Evolutionary conservation across 1,140 invertebrate genomes (phyloP).

Genomic region (Hylyphantes graminicola): DNA sequence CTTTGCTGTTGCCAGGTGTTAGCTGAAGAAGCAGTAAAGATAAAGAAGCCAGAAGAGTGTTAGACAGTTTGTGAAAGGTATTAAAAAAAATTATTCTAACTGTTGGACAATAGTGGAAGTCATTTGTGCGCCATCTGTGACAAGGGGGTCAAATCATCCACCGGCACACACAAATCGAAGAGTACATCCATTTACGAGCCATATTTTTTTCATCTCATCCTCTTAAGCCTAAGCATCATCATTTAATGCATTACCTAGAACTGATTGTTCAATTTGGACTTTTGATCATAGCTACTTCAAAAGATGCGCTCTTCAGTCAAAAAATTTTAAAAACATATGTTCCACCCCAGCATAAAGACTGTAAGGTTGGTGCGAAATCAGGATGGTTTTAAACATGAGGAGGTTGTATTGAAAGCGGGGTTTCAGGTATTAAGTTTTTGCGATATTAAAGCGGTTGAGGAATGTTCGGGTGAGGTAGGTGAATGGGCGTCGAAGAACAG

Average conservation of each 20-base stretch:
- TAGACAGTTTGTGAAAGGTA: too few relatives aligned
- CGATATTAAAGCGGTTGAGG: too few relatives aligned
- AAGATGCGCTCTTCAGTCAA: slow-evolving; percentile 61
- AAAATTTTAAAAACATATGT: slow-evolving; percentile 63
- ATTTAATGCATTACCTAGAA: slow-evolving; percentile 4
- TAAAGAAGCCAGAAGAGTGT: too few relatives aligned
- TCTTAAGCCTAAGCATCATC: slow-evolving; percentile 23
- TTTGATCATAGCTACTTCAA: slow-evolving; percentile 64
- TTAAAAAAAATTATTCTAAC: too few relatives aligned
- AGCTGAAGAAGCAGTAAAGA: too few relatives aligned
- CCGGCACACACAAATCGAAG: not conserved
- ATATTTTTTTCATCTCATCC: not conserved
- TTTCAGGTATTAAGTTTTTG: too few relatives aligned
- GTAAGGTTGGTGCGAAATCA: too few relatives aligned
- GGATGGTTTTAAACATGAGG: too few relatives aligned
- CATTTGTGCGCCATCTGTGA: slow-evolving; percentile 14
- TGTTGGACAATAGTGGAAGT: slow-evolving; percentile 17
- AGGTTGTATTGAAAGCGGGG: too few relatives aligned
- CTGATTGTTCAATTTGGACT: slow-evolving; percentile 62
- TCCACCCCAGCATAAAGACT: slow-evolving; percentile 16
- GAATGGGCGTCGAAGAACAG: too few relatives aligned
- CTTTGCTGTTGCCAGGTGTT: too few relatives aligned
- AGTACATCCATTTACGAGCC: not conserved
- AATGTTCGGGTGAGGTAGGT: too few relatives aligned
- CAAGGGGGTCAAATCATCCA: not conserved